phyloP scores from a whole-genome alignment of 2,113 vertebrate genomes.

The Gulo gulo region DNA sequence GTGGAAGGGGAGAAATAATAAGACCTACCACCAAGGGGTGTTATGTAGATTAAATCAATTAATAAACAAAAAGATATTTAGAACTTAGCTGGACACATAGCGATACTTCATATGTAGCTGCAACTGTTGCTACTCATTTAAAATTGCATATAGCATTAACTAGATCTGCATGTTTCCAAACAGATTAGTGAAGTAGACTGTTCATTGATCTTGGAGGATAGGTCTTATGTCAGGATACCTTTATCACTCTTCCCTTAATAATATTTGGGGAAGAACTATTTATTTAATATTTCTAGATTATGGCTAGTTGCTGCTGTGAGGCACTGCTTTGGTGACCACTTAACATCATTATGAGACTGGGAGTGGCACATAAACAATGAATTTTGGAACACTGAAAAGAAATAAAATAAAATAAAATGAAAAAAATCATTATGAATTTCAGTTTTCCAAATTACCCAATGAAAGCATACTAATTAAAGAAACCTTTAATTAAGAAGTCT shows the following conservation, averaged over 20 bases:
- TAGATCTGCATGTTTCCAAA: background rate
- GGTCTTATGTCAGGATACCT: background rate
- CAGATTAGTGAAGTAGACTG: background rate
- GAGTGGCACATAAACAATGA: too few species aligned
- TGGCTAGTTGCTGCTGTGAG: background rate
- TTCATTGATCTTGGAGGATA: background rate
- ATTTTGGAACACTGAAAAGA: too few species aligned
- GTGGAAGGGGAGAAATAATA: background rate
- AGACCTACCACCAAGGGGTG: background rate
- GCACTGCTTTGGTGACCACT: background rate
- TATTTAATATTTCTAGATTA: conserved; percentile 3
- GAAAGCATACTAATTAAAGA: background rate
- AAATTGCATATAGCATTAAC: background rate
- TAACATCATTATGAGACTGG: background rate
- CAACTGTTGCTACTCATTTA: background rate
- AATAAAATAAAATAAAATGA: too few species aligned
- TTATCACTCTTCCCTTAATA: background rate
- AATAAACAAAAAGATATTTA: background rate
- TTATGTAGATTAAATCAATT: background rate
- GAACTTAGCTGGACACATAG: background rate
- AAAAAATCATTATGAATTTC: background rate
- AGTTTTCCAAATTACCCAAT: background rate
- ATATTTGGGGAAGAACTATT: background rate
- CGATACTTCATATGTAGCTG: background rate
- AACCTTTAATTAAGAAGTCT: background rate